A percentile compares a stretch with the other conserved stretches of the same genome.
phyloP scores from a whole-genome alignment of 2,888 invertebrate species.

The Amitus sp. region DNA sequence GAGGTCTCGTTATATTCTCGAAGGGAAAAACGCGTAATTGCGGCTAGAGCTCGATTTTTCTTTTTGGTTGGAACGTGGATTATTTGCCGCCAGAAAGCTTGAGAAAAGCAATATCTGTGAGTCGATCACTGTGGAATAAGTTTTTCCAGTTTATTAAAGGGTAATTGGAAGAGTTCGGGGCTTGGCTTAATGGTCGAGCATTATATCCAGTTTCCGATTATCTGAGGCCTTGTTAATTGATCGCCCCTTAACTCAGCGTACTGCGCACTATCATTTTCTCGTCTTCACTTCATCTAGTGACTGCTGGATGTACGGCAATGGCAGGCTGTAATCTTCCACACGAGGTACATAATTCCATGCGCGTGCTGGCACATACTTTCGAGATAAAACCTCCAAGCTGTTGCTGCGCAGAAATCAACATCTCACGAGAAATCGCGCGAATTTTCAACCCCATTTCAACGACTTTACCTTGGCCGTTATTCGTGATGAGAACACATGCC shows the following conservation, averaged over 20 bases:
- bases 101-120: no score
- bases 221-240: conserved; percentile 31
- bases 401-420: conserved; percentile 9
- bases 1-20: not conserved
- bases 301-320: conserved; percentile 26
- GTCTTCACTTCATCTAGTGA: conserved; percentile 28
- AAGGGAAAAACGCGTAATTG: not conserved
- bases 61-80: not conserved
- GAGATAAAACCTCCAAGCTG: conserved; percentile 12
- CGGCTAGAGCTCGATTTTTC: not conserved
- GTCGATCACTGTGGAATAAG: not conserved
- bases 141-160: not conserved
- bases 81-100: no score
- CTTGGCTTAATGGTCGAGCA: conserved; percentile 26
- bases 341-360: conserved; percentile 29
- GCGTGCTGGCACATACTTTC: conserved; percentile 32
- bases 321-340: conserved; percentile 33
- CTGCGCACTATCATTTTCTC: conserved; percentile 18
- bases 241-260: conserved; percentile 27
- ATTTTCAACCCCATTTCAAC: no score
- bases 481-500: no score
- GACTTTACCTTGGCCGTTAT: no score
- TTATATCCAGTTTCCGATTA: conserved; percentile 32
- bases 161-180: conserved; percentile 8
- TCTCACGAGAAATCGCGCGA: no score